A percentile compares a stretch with the other conserved stretches of the same genome.
These are phyloP conservation scores for Prinia subflava DNA, from an alignment of 2,113 vertebrate species.

Conservation along the genomic window DNA sequence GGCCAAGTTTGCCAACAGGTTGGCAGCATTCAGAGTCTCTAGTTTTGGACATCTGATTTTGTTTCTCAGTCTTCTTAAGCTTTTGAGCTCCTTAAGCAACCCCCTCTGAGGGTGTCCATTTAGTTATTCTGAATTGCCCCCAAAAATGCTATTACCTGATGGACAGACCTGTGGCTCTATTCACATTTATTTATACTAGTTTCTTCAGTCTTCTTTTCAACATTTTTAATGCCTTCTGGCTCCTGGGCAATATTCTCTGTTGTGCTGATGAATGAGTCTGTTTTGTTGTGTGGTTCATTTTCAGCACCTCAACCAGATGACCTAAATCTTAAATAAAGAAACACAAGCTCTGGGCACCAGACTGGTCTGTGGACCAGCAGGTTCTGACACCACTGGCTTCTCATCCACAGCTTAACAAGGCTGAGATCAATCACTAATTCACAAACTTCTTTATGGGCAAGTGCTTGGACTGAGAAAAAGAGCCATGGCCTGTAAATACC, in stretches of 20 bases:
- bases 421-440: not conserved
- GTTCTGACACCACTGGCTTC: not conserved
- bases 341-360: not conserved
- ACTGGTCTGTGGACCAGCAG: not conserved
- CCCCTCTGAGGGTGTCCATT: not conserved
- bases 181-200: not conserved
- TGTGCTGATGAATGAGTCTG: not conserved
- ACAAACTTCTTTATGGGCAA: not conserved
- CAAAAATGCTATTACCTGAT: not conserved
- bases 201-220: not conserved
- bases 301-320: not conserved
- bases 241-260: not conserved
- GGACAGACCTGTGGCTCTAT: not conserved
- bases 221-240: not conserved
- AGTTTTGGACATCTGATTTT: not conserved
- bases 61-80: not conserved
- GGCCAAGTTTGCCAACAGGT: not conserved
- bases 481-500: not conserved
- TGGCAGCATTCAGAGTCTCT: not conserved
- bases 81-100: not conserved
- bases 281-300: not conserved
- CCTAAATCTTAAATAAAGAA: not conserved
- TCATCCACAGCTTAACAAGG: not conserved
- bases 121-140: not conserved
- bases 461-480: not conserved